Base-by-base conservation (phyloP, 2,797 vertebrate species). In the Macroramphosus scolopax region DNA sequence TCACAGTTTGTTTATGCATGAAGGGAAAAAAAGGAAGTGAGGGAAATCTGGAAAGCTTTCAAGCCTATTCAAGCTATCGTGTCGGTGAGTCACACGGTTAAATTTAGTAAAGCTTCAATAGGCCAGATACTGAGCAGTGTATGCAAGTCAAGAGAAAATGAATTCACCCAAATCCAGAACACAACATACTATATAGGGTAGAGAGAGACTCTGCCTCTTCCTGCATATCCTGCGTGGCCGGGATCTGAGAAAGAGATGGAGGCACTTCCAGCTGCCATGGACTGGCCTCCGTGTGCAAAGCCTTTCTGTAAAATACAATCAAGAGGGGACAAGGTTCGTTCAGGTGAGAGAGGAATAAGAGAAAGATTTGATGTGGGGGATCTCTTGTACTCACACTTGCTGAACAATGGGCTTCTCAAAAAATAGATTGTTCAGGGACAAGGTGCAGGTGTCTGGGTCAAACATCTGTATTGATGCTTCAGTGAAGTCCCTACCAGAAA, bases 361-460 rank as follows among this genome's bases (percentile, higher is more conserved):
- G 24, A 13, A 1, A 28, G 2, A 2, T 6, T 9, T 13, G 10
- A 37, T 31, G 31, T 47, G 4, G 18, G 15, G 1, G 8, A 42
- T 44, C 14, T 31, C 1, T 46, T 40, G 37, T 74, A 90, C 88
- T 92, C 89, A 98, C 95, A 89, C 88, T 90, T 89, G 84, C 43
- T 78, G 80, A 63, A 85, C 68, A 65, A 82, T 41, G 29, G 91
- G 89, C 77, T 87, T 91, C 72, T 93, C 89, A 82, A 91, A 95
- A 91, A 95, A 94, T 40, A 93, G 83, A 75, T 65, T 82, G 75
- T 95, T 90, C 82, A 94, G 51, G 30, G 90, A 78, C 75, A 92
- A 81, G n/a, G 69, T 44, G 59, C 47, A 54, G 25, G 92, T 87
- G 49, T 85, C 78, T 28, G 91, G 82, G 48, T 78, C 85, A 43